Evolutionary conservation across 2,888 invertebrate species (phyloP).

Genomic region (Noctua comes): DNA sequence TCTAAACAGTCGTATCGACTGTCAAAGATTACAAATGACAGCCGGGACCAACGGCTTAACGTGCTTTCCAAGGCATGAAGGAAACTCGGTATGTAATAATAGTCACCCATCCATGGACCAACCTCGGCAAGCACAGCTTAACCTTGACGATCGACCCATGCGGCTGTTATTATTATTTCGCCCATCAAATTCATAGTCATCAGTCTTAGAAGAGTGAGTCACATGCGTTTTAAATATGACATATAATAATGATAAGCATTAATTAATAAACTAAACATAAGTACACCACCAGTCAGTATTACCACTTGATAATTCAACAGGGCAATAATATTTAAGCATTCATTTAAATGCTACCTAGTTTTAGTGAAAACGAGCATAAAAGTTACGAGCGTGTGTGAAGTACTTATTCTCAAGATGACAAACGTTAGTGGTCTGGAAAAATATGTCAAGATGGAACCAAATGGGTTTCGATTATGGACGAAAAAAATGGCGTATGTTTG

Average conservation of each 20-base stretch:
- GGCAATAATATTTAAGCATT: neutral
- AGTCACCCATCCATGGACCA: too few relatives aligned
- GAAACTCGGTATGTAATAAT: too few relatives aligned
- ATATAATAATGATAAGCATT: too few relatives aligned
- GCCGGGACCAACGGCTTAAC: too few relatives aligned
- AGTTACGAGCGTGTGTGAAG: slow-evolving; percentile 38
- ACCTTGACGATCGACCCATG: too few relatives aligned
- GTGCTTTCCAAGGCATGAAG: too few relatives aligned
- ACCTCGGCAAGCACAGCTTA: too few relatives aligned
- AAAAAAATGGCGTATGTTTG: slow-evolving; percentile 35
- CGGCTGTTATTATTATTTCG: neutral
- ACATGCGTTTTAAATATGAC: neutral
- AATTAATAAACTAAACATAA: neutral
- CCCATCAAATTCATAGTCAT: neutral
- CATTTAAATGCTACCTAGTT: neutral
- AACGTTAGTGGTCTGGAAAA: slow-evolving; percentile 55
- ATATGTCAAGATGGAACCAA: slow-evolving; percentile 43
- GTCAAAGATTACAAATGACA: too few relatives aligned
- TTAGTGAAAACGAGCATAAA: neutral
- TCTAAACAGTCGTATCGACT: too few relatives aligned
- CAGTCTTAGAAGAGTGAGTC: neutral
- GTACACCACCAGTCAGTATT: too few relatives aligned
- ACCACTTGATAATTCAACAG: neutral
- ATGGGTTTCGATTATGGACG: slow-evolving; percentile 55
- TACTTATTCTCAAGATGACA: slow-evolving; percentile 45